A percentile compares a stretch with the other conserved stretches of the same genome.
Evolutionary conservation across 1,140 invertebrate genomes (phyloP).

Genomic region (Arctopsyche grandis): DNA sequence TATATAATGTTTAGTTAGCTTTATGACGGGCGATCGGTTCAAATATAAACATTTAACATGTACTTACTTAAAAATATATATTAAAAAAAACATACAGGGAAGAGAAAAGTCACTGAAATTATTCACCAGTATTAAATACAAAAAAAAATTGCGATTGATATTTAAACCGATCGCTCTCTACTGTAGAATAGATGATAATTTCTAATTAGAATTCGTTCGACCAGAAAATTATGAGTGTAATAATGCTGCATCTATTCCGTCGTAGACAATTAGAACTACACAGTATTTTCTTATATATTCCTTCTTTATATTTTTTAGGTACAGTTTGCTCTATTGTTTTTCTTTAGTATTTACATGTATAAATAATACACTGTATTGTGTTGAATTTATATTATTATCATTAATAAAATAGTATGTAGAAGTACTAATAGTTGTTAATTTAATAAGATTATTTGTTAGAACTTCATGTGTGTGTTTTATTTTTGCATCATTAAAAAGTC

Average conservation of each 20-base stretch:
- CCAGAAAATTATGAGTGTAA: slow-evolving; percentile 29
- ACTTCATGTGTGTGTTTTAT: slow-evolving; percentile 45
- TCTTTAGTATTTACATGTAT: slow-evolving; percentile 27
- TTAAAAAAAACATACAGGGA: too few relatives aligned
- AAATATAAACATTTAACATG: background rate
- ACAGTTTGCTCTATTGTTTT: slow-evolving; percentile 36
- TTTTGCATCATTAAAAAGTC: slow-evolving; percentile 39
- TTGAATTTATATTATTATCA: slow-evolving; percentile 32
- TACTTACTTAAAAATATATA: too few relatives aligned
- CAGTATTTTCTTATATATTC: slow-evolving; percentile 41
- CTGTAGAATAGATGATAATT: too few relatives aligned
- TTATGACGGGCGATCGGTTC: background rate
- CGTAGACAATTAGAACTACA: slow-evolving; percentile 38
- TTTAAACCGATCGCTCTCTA: too few relatives aligned
- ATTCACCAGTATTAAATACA: too few relatives aligned
- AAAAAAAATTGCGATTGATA: too few relatives aligned
- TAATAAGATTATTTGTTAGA: slow-evolving; percentile 46
- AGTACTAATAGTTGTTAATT: slow-evolving; percentile 44
- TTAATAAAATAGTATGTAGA: slow-evolving; percentile 43
- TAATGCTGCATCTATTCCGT: slow-evolving; percentile 41
- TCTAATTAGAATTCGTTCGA: slow-evolving; percentile 12
- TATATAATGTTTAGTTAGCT: too few relatives aligned
- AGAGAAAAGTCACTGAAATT: too few relatives aligned
- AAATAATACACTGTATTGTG: slow-evolving; percentile 26
- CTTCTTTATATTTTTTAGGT: slow-evolving; percentile 37